These are phyloP conservation scores for Dolichopus griseipennis DNA, from an alignment of 2,888 invertebrate species.

Conservation along the genomic window DNA sequence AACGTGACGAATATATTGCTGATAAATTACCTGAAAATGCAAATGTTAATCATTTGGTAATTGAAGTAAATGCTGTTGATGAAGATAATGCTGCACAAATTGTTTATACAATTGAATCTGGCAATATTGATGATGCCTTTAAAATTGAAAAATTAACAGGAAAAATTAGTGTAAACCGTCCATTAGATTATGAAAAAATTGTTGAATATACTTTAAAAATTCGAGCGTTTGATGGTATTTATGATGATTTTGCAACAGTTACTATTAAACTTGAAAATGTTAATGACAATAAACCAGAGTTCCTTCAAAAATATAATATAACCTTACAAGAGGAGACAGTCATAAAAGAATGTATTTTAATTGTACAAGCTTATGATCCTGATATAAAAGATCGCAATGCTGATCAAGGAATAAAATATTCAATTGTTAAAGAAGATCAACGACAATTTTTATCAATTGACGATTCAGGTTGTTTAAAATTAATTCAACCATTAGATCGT, in stretches of 20 bases:
- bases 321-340: slow-evolving; percentile 67
- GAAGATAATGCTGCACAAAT: slow-evolving; percentile 82
- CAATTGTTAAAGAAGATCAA: slow-evolving; percentile 62
- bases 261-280: slow-evolving; percentile 79
- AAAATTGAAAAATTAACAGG: slow-evolving; percentile 77
- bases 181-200: slow-evolving; percentile 73
- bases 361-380: slow-evolving; percentile 70
- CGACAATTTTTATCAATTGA: slow-evolving; percentile 63
- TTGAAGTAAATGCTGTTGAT: slow-evolving; percentile 81
- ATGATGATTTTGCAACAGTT: slow-evolving; percentile 73
- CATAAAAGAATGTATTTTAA: slow-evolving; percentile 60
- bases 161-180: slow-evolving; percentile 68
- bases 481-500: slow-evolving; percentile 65
- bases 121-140: slow-evolving; percentile 80
- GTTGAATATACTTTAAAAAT: slow-evolving; percentile 79
- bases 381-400: slow-evolving; percentile 68
- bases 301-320: slow-evolving; percentile 62
- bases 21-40: slow-evolving; percentile 73
- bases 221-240: slow-evolving; percentile 74
- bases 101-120: slow-evolving; percentile 76
- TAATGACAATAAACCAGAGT: slow-evolving; percentile 87
- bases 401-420: slow-evolving; percentile 70
- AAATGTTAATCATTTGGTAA: slow-evolving; percentile 71
- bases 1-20: slow-evolving; percentile 62
- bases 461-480: slow-evolving; percentile 60